Evolutionary conservation across 1,140 invertebrate genomes (phyloP).

Genomic region (Drosophila insularis): DNA sequence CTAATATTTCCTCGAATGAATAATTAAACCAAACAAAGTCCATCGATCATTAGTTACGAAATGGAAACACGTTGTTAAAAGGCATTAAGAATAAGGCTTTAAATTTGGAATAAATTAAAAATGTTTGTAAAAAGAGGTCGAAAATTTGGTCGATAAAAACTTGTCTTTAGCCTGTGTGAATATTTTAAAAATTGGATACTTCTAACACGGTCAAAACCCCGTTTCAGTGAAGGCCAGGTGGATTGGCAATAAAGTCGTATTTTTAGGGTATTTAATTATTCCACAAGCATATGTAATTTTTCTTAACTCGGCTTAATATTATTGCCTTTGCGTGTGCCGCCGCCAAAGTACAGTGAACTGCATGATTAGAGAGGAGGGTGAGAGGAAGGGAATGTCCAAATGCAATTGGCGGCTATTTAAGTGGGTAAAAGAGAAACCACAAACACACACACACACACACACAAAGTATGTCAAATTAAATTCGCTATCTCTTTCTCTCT

Average conservation of each 20-base stretch:
- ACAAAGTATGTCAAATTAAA: constrained; percentile 37
- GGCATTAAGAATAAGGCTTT: no score
- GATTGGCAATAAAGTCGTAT: neutral
- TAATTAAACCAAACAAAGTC: no score
- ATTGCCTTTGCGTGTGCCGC: constrained; percentile 4
- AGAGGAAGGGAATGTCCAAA: neutral
- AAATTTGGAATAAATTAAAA: no score
- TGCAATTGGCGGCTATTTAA: constrained; percentile 8
- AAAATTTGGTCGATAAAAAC: no score
- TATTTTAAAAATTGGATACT: no score
- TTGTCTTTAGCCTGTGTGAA: no score
- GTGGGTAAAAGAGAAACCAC: neutral
- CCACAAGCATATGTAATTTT: neutral
- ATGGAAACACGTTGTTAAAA: no score
- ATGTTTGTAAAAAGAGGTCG: no score
- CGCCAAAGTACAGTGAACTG: neutral
- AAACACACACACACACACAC: neutral
- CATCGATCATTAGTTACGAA: no score
- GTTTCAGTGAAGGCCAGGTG: no score
- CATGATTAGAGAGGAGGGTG: neutral
- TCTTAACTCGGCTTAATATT: constrained; percentile 9
- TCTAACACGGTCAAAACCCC: no score
- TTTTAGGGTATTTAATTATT: neutral
- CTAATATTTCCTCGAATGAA: no score
- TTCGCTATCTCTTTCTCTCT: neutral